Evolutionary conservation across 1,140 invertebrate species (phyloP).

Genomic region (Penaeus chinensis): DNA sequence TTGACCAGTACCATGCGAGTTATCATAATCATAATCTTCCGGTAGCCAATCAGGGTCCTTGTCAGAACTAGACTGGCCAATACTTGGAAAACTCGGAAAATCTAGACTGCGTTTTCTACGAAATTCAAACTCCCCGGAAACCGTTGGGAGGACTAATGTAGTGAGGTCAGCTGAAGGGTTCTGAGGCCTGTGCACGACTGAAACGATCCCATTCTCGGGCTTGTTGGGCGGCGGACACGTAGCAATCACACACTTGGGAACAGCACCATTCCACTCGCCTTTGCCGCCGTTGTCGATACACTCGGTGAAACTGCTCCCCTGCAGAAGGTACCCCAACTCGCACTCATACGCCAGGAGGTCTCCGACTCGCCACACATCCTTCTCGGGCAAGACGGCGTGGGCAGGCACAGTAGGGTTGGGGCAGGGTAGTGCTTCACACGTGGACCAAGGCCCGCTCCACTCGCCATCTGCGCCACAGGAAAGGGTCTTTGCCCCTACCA

Average conservation of each 20-base stretch:
- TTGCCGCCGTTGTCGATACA: constrained; percentile 29
- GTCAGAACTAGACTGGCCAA: constrained; percentile 18
- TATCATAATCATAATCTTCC: too few species aligned
- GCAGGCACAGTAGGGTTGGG: constrained; percentile 49
- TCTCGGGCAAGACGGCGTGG: constrained; percentile 64
- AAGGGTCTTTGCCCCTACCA: constrained; percentile 63
- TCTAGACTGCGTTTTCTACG: constrained; percentile 27
- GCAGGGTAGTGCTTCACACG: constrained; percentile 64
- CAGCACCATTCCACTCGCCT: constrained; percentile 21
- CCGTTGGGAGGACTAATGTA: not conserved
- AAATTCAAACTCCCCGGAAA: not conserved
- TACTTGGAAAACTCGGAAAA: constrained; percentile 11
- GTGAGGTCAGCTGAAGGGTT: not conserved
- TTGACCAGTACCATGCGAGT: too few species aligned
- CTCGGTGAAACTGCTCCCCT: not conserved
- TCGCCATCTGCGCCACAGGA: constrained; percentile 65
- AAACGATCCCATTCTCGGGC: constrained; percentile 35
- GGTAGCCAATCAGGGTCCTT: not conserved
- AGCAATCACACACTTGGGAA: constrained; percentile 13
- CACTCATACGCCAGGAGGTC: constrained; percentile 47
- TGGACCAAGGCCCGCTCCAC: constrained; percentile 65
- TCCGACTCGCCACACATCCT: constrained; percentile 59
- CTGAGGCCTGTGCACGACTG: constrained; percentile 11
- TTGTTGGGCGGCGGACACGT: constrained; percentile 31
- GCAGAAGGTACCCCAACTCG: constrained; percentile 42